These are phyloP conservation scores for Notechis scutatus DNA, from an alignment of 2,113 vertebrate species.

Conservation along the genomic window DNA sequence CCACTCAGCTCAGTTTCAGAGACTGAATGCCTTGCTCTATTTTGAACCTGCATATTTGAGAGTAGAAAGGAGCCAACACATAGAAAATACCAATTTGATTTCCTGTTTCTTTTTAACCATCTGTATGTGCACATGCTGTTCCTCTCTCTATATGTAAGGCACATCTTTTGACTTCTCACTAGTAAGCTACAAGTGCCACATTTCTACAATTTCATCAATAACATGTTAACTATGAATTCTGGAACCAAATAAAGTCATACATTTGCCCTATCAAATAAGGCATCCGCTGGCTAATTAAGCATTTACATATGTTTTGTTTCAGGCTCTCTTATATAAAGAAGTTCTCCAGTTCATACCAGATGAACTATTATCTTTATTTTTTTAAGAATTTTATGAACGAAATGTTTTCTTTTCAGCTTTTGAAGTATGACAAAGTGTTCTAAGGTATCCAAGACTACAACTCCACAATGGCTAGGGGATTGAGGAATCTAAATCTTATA, in stretches of 20 bases:
- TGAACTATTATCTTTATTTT: background rate
- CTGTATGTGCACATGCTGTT: background rate
- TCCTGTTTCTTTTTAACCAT: background rate
- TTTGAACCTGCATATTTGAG: slow-evolving; percentile 1
- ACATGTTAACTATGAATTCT: background rate
- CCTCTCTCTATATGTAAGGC: background rate
- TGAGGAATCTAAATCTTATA: background rate
- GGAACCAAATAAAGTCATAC: background rate
- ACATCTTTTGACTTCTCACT: background rate
- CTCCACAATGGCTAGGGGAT: background rate
- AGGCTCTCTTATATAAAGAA: background rate
- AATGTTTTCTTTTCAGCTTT: background rate
- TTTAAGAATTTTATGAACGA: background rate
- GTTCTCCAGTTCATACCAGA: background rate
- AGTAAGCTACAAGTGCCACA: background rate
- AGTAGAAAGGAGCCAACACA: slow-evolving; percentile 2
- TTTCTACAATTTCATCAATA: background rate
- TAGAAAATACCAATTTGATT: slow-evolving; percentile 15
- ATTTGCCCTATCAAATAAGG: background rate
- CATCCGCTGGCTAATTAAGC: background rate
- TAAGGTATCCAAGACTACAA: background rate
- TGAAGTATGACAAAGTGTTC: background rate
- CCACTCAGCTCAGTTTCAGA: slow-evolving; percentile 53
- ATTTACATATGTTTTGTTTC: background rate
- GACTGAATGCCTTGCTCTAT: slow-evolving; percentile 47